Conservation (phyloP, 2,888 invertebrate species). For the Amaurobius ferox region DNA sequence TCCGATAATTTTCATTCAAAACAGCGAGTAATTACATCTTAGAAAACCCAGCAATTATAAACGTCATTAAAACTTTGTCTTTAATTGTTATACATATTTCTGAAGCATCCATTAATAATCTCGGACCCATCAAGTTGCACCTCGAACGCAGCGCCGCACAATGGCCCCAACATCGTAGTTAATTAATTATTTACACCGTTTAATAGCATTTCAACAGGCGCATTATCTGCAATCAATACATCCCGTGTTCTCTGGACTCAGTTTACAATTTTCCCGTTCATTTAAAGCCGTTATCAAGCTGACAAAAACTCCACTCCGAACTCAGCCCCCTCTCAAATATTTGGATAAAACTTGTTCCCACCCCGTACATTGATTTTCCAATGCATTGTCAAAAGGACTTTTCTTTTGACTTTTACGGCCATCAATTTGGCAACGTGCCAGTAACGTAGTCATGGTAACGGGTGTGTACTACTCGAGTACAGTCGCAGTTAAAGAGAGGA, state of each 20-base stretch:
- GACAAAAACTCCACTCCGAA: neutral
- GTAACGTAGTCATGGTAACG: neutral
- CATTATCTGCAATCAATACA: neutral
- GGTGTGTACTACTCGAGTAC: constrained; percentile 6
- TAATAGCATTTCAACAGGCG: constrained; percentile 1
- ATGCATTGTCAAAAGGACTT: constrained; percentile 3
- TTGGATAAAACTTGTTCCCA: constrained; percentile 12
- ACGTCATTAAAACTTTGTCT: too few relatives aligned
- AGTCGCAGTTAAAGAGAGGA: constrained; percentile 6
- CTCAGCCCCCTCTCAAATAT: constrained; percentile 10
- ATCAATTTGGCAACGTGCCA: neutral
- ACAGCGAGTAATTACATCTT: too few relatives aligned
- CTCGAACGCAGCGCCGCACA: too few relatives aligned
- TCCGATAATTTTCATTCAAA: too few relatives aligned
- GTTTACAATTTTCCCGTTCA: constrained; percentile 6
- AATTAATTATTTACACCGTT: neutral
- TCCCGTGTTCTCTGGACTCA: neutral
- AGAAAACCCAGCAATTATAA: too few relatives aligned
- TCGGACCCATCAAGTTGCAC: too few relatives aligned
- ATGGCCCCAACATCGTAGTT: neutral
- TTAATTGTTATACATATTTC: too few relatives aligned
- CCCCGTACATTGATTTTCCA: constrained; percentile 3
- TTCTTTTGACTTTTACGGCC: constrained; percentile 12
- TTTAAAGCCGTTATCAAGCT: neutral
- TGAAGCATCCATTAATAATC: too few relatives aligned